These are phyloP conservation scores for Petrolisthes cinctipes DNA, from an alignment of 2,888 invertebrate genomes.

Conservation along the genomic window DNA sequence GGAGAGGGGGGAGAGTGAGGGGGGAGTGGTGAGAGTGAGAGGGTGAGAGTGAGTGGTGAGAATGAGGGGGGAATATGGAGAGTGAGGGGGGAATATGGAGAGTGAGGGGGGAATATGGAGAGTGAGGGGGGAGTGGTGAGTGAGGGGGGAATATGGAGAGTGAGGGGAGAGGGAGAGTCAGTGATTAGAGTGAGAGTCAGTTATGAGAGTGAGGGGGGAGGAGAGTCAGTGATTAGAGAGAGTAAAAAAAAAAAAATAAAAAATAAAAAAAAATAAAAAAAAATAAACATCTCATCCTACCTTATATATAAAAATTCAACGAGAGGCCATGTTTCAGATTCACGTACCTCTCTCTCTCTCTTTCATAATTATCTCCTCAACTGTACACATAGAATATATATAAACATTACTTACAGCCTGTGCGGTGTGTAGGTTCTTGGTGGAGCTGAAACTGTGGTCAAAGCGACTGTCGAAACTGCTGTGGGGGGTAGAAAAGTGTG, in stretches of 20 bases:
- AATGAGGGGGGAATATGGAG: too few relatives aligned
- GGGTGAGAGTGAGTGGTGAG: too few relatives aligned
- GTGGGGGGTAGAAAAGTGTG: neutral
- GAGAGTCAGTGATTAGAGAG: neutral
- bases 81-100: too few relatives aligned
- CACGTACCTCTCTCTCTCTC: neutral
- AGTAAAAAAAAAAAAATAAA: neutral
- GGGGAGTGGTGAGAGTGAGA: neutral
- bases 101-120: too few relatives aligned
- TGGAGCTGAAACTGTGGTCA: slow-evolving; percentile 39
- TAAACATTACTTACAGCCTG: slow-evolving; percentile 46
- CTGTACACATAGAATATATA: too few relatives aligned
- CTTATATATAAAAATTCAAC: neutral
- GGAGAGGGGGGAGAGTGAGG: neutral
- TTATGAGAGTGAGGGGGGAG: neutral
- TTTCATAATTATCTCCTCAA: neutral
- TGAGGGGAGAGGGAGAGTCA: neutral
- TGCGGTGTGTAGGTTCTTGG: slow-evolving; percentile 30
- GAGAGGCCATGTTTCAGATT: too few relatives aligned
- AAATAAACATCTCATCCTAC: neutral
- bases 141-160: too few relatives aligned
- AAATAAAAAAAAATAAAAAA: neutral
- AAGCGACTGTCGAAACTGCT: slow-evolving; percentile 49
- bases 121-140: too few relatives aligned
- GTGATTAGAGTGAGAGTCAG: neutral